Base-by-base conservation (phyloP, 37 sponge, comb jelly and placozoan genomes). In the Amphimedon queenslandica region DNA sequence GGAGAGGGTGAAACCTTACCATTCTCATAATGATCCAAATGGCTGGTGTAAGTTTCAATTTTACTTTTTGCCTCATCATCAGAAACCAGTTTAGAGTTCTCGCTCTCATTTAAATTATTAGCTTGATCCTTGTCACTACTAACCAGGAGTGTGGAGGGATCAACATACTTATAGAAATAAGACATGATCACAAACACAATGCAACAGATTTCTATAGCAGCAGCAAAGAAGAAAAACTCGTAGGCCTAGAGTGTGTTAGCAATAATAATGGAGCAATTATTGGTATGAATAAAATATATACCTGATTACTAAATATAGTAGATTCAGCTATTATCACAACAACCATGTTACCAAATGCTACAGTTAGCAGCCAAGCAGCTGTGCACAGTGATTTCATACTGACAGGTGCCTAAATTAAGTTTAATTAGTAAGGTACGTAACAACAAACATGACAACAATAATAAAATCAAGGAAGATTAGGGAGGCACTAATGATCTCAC, bases 191-290 rank as follows among this genome's bases (percentile, higher is more conserved):
- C 89, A 89, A 96, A 96, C 3, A 93, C 30, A 11, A 93, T 13
- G 6, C 88, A 60, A 39, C 89, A 67, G 30, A 67, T 69, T 27
- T 61, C 79, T 24, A 85, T 93, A 2, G 83, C 47, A 16, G 64
- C 90, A 35, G 97, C 97, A 82, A 96, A 96, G 84, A 93, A 93
- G 82, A 96, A 93, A 40, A 93, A 96, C 66, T 96, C 97, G 21
- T 73, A 34, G 24, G 84, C 77, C 89, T 94, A 65, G 5, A n/a
- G n/a, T n/a, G n/a, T n/a, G n/a, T n/a, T n/a, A 39, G 32, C 27
- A 40, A 2, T 10, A 40, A 58, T 34, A 58, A 75, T n/a, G n/a
- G n/a, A n/a, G n/a, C n/a, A n/a, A n/a, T n/a, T n/a, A n/a, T n/a
- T n/a, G n/a, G n/a, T n/a, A n/a, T n/a, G n/a, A n/a, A n/a, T n/a